Evolutionary conservation across 1,140 invertebrate genomes (phyloP).

Genomic region (Meloidogyne floridensis): DNA sequence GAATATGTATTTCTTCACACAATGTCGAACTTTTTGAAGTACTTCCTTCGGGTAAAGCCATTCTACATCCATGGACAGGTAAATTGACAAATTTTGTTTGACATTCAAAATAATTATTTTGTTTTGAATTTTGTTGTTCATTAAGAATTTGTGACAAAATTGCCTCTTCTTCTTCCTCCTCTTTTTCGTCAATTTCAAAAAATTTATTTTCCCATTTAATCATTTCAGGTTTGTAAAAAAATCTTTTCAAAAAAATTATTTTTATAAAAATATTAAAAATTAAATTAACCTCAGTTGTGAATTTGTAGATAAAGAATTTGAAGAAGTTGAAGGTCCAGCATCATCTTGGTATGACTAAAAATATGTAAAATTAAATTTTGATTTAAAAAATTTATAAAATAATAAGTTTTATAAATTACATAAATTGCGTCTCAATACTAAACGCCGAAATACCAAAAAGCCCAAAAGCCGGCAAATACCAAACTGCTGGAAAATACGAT

Average conservation of each 20-base stretch:
- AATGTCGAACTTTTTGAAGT: conserved; percentile 65
- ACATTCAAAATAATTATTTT: conserved; percentile 33
- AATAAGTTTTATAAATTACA: no score
- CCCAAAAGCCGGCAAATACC: no score
- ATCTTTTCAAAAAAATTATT: conserved; percentile 12
- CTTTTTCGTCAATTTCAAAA: conserved; percentile 23
- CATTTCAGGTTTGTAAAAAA: conserved; percentile 17
- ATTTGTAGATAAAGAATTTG: not conserved
- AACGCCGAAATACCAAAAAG: no score
- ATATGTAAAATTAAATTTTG: not conserved
- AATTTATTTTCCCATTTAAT: conserved; percentile 23
- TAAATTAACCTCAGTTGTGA: not conserved
- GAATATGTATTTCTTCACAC: conserved; percentile 73
- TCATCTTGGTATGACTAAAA: not conserved
- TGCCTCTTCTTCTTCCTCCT: conserved; percentile 19
- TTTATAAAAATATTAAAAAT: not conserved
- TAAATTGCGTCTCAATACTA: no score
- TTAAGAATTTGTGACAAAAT: conserved; percentile 14
- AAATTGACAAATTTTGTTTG: conserved; percentile 28
- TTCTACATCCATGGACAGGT: conserved; percentile 48
- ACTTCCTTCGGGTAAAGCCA: conserved; percentile 78
- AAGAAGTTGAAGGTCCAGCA: not conserved
- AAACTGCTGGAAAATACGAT: no score
- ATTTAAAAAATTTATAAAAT: no score
- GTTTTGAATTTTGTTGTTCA: conserved; percentile 28